Percentiles rank a stretch among this genome's conserved stretches.
Conservation (phyloP, 2,113 vertebrate genomes). For the Oryzias curvinotus region DNA sequence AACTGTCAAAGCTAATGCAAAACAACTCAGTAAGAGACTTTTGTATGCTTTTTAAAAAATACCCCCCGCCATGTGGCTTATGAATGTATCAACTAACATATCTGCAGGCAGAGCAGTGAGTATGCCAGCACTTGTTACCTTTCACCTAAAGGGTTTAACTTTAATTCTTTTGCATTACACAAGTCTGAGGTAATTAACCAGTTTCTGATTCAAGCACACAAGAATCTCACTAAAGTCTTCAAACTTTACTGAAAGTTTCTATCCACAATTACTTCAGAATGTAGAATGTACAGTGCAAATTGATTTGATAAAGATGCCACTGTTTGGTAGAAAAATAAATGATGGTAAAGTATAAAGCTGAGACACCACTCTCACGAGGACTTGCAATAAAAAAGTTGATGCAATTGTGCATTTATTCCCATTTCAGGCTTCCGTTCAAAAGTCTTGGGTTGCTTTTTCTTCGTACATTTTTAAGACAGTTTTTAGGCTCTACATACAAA, state of each 20-base stretch:
- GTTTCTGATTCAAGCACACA: conserved; percentile 19
- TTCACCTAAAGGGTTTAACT: conserved; percentile 69
- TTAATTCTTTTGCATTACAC: conserved; percentile 52
- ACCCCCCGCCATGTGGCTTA: conserved; percentile 26
- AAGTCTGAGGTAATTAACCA: conserved; percentile 28
- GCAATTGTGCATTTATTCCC: too few species aligned
- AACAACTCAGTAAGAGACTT: conserved; percentile 30
- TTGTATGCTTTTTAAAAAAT: conserved; percentile 62
- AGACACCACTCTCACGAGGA: too few species aligned
- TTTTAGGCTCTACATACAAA: too few species aligned
- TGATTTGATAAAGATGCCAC: background rate
- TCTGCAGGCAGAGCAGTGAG: conserved; percentile 20
- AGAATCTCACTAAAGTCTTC: conserved; percentile 9
- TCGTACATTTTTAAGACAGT: too few species aligned
- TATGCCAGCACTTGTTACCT: conserved; percentile 51
- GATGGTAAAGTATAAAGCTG: background rate
- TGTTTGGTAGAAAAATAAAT: conserved; percentile 40
- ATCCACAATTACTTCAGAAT: background rate
- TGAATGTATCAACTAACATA: conserved; percentile 19
- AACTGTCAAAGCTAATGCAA: conserved; percentile 62
- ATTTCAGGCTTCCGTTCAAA: too few species aligned
- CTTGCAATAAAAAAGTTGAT: too few species aligned
- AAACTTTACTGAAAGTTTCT: conserved; percentile 3
- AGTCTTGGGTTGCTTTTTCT: too few species aligned
- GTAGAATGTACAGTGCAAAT: too few species aligned